phyloP scores from a whole-genome alignment of 2,113 vertebrate genomes.

The Silurus asotus region DNA sequence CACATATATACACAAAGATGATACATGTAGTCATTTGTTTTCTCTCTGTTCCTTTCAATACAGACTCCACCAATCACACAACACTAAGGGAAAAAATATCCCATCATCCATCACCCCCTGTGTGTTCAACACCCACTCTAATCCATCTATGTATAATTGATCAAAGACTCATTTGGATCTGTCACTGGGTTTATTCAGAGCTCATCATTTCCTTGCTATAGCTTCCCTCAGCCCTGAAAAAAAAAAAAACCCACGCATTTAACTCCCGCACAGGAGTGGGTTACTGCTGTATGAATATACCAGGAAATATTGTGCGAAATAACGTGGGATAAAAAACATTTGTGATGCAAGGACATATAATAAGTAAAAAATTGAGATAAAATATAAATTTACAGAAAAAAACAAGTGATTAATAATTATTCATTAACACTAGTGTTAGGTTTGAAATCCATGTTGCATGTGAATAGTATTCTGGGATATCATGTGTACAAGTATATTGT shows the following conservation, averaged over 20 bases:
- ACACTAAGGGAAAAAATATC: slow-evolving; percentile 15
- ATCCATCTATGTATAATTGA: slow-evolving; percentile 53
- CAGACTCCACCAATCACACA: slow-evolving; percentile 7
- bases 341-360: background rate
- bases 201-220: slow-evolving; percentile 62
- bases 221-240: slow-evolving; percentile 45
- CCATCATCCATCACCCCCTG: slow-evolving; percentile 14
- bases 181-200: slow-evolving; percentile 62
- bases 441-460: background rate
- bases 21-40: background rate
- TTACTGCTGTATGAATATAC: slow-evolving; percentile 28
- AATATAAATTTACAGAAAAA: background rate
- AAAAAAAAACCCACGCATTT: slow-evolving; percentile 38
- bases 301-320: background rate
- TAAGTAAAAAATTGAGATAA: background rate
- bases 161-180: slow-evolving; percentile 61
- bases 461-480: background rate
- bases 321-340: background rate
- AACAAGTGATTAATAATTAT: background rate
- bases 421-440: too few relatives aligned
- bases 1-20: slow-evolving; percentile 30
- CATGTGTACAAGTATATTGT: background rate
- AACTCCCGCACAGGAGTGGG: slow-evolving; percentile 65
- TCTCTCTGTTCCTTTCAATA: background rate
- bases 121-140: slow-evolving; percentile 28